Evolutionary conservation across 2,888 invertebrate genomes (phyloP).

Genomic region (Didymodactylos carnosus): DNA sequence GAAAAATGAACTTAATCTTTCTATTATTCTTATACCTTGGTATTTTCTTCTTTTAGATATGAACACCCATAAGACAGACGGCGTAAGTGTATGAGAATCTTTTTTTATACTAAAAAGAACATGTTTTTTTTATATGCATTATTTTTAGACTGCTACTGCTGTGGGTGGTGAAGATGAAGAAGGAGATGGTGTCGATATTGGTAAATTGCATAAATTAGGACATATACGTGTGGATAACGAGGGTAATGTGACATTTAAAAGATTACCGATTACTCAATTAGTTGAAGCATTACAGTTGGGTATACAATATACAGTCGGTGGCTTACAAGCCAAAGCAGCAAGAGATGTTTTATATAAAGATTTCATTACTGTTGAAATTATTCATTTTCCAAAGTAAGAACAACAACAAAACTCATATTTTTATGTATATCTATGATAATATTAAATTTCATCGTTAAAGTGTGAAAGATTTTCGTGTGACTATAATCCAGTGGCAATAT

Average conservation of each 20-base stretch:
- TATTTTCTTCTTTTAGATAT: no score
- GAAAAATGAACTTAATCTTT: no score
- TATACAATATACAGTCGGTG: neutral
- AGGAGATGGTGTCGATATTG: neutral
- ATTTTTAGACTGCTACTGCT: neutral
- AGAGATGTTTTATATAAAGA: conserved; percentile 12
- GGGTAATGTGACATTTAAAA: neutral
- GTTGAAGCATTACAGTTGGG: neutral
- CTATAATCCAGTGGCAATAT: no score
- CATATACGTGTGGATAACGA: neutral
- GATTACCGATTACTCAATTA: neutral
- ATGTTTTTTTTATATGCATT: neutral
- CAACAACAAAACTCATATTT: neutral
- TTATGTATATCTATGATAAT: neutral
- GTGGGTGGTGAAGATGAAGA: neutral
- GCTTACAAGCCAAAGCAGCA: neutral
- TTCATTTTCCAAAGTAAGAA: conserved; percentile 13
- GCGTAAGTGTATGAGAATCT: neutral
- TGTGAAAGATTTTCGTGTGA: no score
- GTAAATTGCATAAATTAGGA: neutral
- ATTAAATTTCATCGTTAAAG: no score
- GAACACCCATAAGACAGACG: no score
- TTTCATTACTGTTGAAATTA: conserved; percentile 1
- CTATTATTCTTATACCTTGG: no score
- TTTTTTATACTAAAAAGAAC: neutral